Evolutionary conservation across 1,140 invertebrate species (phyloP).

Genomic region (Drosophila bifasciata): DNA sequence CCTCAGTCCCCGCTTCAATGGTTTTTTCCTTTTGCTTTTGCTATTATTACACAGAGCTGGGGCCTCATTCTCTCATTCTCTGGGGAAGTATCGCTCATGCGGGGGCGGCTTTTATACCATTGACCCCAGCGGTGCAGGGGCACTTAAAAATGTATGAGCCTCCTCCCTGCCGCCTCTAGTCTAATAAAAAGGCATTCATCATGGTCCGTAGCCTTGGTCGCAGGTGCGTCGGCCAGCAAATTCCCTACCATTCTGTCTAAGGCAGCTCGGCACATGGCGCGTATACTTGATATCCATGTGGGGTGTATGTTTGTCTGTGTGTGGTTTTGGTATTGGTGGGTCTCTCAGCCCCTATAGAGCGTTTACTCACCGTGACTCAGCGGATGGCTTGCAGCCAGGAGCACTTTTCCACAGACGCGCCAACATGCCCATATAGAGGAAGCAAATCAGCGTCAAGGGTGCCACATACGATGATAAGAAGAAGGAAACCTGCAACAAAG

Average conservation of each 20-base stretch:
- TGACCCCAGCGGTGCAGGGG: constrained; percentile 4
- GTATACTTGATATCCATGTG: constrained; percentile 21
- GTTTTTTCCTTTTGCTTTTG: neutral
- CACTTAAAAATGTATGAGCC: constrained; percentile 73
- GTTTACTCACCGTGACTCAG: constrained; percentile 84
- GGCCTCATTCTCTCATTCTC: neutral
- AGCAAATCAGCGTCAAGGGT: constrained; percentile 93
- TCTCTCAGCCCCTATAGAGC: no score
- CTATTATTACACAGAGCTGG: no score
- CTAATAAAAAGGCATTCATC: constrained; percentile 67
- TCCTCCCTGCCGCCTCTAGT: constrained; percentile 21
- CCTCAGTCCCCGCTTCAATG: no score
- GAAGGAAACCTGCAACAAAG: constrained; percentile 89
- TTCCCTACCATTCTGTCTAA: no score
- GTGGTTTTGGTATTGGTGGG: no score
- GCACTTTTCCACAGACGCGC: constrained; percentile 93
- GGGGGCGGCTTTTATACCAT: constrained; percentile 23
- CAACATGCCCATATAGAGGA: constrained; percentile 96
- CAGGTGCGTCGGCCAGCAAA: constrained; percentile 25
- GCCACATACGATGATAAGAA: constrained; percentile 94
- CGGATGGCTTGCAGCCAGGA: constrained; percentile 89
- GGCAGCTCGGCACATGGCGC: neutral
- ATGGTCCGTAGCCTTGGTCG: constrained; percentile 34
- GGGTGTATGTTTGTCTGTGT: neutral
- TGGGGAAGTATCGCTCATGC: constrained; percentile 1